Evolutionary conservation across 2,113 vertebrate species (phyloP), one percentile per base, ranked within the genome.

Genomic region (Takifugu bimaculatus): DNA sequence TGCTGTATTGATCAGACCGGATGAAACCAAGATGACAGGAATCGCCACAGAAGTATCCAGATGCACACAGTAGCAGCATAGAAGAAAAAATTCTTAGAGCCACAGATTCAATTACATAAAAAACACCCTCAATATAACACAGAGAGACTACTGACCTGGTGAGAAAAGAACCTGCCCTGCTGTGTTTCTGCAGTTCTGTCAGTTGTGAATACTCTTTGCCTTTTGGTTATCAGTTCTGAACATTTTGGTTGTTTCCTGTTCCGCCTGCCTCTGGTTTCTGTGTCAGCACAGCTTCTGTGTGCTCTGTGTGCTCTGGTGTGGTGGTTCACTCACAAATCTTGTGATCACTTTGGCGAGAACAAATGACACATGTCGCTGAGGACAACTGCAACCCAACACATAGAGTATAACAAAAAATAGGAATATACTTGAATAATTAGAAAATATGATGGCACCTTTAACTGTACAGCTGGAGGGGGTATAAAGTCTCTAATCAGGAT

Each of bases 181-280:
- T 42, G 9, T 57, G 47, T 10, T 15, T 7, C 14, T 29, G 13
- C 44, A 39, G 35, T 45, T 27, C 15, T 28, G 35, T 51, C 3
- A 2, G 54, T 32, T 51, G 35, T 54, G 3, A 54, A 26, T 12
- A 32, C 32, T 5, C 28, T 0, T 4, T 42, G 48, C 2, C 6
- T 9, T 28, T 4, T 6, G 32, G 0, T 54, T 50, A 44, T 60
- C 25, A 62, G 50, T 66, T 56, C 42, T 29, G 28, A 11, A 26
- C 26, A 25, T 6, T 48, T 44, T 25, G 58, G 2, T 13, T 1
- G 28, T 26, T 13, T 39, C 12, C 11, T 64, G 69, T 53, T 72
- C 60, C 80, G 79, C 77, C 77, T 47, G 35, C 11, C 13, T 77
- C 64, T 57, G 73, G 68, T 83, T 68, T 15, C 54, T 59, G 2